Evolutionary conservation across 1,140 invertebrate genomes (phyloP), one percentile per base, ranked within the genome.

Genomic region (Ceratoteleas bidentatus): DNA sequence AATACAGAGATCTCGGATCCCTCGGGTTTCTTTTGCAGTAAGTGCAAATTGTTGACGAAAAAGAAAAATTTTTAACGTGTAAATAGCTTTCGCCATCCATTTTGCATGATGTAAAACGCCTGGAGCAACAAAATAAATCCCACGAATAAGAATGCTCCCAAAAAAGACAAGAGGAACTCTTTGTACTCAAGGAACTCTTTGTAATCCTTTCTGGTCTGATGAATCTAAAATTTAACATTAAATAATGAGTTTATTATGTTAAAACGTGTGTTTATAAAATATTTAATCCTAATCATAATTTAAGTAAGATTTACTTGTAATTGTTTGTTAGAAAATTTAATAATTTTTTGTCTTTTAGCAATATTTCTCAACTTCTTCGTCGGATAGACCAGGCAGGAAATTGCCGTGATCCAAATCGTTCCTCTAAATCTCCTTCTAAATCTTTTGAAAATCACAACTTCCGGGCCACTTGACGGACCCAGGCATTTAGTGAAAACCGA

Each of bases 91-190:
- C 10, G 43, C 43, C 43, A 45, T 45, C 43, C 43, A 45, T 45
- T 6, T n/a, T 45, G 43, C 43, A 13, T 45, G 11, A 40, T 40
- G 38, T 40, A 40, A 11, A 40, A 11, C 47, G 15, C 47, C 47
- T 49, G 47, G 47, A 49, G 49, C 15, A 52, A 52, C 24, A 32
- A 52, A 52, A 52, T 52, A 14, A 8, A 52, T 16, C 9, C 11
- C 3, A 52, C 6, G 24, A 52, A 52, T 32, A 24, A 3, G 15
- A 32, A 32, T 52, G 14, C 11, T 52, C 6, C 24, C 49, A 16
- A 52, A 5, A 16, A 52, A 52, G 11, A 52, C 24, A 7, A 52
- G 14, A 52, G 49, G 14, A 50, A 50, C 16, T 50, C 49, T n/a
- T 4, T 24, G 24, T n/a, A 24, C 24, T 24, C 24, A 24, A 24